A percentile compares a stretch with the other conserved stretches of the same genome.
These are phyloP conservation scores for Monopterus albus DNA, from an alignment of 2,113 vertebrate species.

Conservation along the genomic window DNA sequence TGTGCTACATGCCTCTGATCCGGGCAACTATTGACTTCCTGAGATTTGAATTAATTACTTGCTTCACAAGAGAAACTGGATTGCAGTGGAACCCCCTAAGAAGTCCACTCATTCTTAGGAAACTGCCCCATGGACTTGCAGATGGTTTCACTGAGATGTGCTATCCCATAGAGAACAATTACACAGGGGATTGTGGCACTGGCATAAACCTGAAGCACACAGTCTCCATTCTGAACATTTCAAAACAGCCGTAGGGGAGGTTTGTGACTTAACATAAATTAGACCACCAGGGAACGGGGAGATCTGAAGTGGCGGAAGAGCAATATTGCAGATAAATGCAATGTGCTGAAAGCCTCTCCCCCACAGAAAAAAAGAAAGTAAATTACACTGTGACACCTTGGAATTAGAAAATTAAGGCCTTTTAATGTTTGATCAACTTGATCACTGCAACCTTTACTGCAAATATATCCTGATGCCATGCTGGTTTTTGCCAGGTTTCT, in stretches of 20 bases:
- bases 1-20: conserved; percentile 78
- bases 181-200: conserved; percentile 82
- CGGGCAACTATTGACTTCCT: conserved; percentile 80
- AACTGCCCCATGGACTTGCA: conserved; percentile 86
- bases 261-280: conserved; percentile 90
- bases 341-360: conserved; percentile 59
- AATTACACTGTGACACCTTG: conserved; percentile 48
- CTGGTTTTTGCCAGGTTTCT: conserved; percentile 11
- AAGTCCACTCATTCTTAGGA: conserved; percentile 83
- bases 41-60: conserved; percentile 87
- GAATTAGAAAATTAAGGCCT: conserved; percentile 50
- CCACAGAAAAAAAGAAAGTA: conserved; percentile 27
- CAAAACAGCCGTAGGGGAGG: conserved; percentile 87
- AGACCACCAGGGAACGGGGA: conserved; percentile 86
- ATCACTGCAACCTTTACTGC: conserved; percentile 22
- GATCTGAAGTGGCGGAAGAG: conserved; percentile 81
- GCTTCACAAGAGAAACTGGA: conserved; percentile 85
- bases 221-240: conserved; percentile 82
- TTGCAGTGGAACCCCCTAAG: conserved; percentile 82
- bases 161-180: conserved; percentile 86
- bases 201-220: conserved; percentile 79
- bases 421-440: conserved; percentile 38
- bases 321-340: conserved; percentile 78
- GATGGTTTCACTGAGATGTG: conserved; percentile 84
- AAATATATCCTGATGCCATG: neutral